Evolutionary conservation across 1,140 invertebrate species (phyloP).

Genomic region (Drepana arcuata): DNA sequence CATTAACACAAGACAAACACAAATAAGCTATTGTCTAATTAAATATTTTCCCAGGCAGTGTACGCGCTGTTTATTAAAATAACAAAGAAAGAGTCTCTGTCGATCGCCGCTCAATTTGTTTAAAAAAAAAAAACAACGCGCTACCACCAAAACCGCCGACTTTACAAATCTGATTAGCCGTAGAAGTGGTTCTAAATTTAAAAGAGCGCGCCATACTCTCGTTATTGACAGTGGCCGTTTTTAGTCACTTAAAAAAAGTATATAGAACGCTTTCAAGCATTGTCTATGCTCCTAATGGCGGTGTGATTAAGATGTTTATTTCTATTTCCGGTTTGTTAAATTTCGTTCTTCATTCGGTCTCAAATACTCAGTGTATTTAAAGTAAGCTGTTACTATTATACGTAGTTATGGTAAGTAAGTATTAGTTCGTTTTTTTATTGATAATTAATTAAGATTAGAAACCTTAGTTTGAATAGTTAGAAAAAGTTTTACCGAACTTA

Average conservation of each 20-base stretch:
- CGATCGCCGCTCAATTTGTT: constrained; percentile 33
- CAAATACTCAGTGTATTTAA: no score
- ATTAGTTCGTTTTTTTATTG: no score
- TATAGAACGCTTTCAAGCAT: constrained; percentile 47
- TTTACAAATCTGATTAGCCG: constrained; percentile 65
- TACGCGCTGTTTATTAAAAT: constrained; percentile 29
- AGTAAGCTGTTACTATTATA: no score
- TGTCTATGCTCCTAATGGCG: constrained; percentile 49
- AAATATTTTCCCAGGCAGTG: constrained; percentile 64
- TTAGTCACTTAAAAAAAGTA: constrained; percentile 31
- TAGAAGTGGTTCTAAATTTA: constrained; percentile 65
- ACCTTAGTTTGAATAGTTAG: no score
- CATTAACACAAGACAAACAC: constrained; percentile 68
- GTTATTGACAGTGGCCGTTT: constrained; percentile 50
- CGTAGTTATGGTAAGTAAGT: no score
- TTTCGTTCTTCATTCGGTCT: no score
- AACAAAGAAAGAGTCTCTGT: constrained; percentile 38
- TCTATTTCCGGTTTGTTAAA: no score
- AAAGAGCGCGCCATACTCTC: constrained; percentile 36
- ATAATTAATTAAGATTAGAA: no score
- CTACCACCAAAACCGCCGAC: constrained; percentile 37
- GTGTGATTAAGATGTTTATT: constrained; percentile 50
- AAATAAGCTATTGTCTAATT: constrained; percentile 69
- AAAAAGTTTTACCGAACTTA: no score
- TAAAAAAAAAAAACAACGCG: constrained; percentile 19